Evolutionary conservation across 2,888 invertebrate species (phyloP).

Genomic region (Eurytoma californica): DNA sequence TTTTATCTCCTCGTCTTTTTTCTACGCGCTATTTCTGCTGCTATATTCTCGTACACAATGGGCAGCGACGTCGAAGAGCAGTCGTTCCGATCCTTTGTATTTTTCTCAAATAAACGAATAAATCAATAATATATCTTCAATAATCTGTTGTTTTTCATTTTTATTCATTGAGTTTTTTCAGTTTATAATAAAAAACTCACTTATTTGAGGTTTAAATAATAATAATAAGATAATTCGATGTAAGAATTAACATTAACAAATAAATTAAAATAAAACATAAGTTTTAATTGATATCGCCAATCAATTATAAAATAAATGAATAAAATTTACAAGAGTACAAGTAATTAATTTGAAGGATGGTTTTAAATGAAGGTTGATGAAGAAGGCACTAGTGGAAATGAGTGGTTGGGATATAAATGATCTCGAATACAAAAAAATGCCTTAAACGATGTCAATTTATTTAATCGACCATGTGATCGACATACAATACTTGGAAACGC

Average conservation of each 20-base stretch:
- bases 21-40: constrained; percentile 42
- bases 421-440: constrained; percentile 20
- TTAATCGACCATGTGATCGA: constrained; percentile 71
- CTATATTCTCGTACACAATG: constrained; percentile 39
- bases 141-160: background rate
- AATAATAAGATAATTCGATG: too few species aligned
- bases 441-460: constrained; percentile 72
- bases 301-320: background rate
- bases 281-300: background rate
- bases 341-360: background rate
- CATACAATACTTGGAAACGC: constrained; percentile 68
- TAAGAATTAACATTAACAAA: too few species aligned
- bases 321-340: background rate
- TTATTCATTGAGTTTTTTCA: background rate
- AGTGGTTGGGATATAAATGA: constrained; percentile 20
- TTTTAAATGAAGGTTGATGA: background rate
- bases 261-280: too few species aligned
- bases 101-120: constrained; percentile 46
- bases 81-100: constrained; percentile 30
- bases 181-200: background rate
- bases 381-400: background rate
- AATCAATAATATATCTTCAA: constrained; percentile 26
- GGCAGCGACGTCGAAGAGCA: constrained; percentile 2
- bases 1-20: constrained; percentile 14
- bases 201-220: too few species aligned